Evolutionary conservation across 2,888 invertebrate genomes (phyloP).

Genomic region (Terebella lapidaria): DNA sequence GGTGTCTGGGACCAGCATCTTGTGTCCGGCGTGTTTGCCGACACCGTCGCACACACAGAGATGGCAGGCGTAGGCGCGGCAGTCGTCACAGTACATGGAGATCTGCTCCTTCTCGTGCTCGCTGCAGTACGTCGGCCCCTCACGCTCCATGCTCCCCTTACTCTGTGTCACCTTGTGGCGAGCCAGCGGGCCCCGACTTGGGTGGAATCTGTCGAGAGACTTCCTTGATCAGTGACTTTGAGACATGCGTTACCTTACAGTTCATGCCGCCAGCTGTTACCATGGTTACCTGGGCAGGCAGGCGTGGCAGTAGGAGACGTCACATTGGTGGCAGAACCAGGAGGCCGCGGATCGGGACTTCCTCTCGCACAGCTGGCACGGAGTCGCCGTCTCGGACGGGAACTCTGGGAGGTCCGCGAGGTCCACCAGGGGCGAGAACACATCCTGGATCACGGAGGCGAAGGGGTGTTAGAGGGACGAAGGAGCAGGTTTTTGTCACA

Average conservation of each 20-base stretch:
- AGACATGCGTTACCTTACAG: too few relatives aligned
- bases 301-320: constrained; percentile 38
- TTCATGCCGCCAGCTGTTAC: too few relatives aligned
- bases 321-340: constrained; percentile 44
- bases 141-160: constrained; percentile 11
- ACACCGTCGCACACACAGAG: constrained; percentile 47
- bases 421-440: constrained; percentile 14
- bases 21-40: constrained; percentile 43
- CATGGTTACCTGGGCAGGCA: constrained; percentile 40
- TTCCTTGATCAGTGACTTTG: too few relatives aligned
- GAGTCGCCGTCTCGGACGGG: constrained; percentile 5
- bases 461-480: too few relatives aligned
- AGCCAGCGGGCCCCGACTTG: constrained; percentile 35
- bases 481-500: too few relatives aligned
- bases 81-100: constrained; percentile 42
- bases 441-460: too few relatives aligned
- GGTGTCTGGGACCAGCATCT: constrained; percentile 39
- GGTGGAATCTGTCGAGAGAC: too few relatives aligned
- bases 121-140: constrained; percentile 28
- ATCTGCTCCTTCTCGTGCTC: constrained; percentile 38
- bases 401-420: constrained; percentile 12
- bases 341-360: constrained; percentile 30
- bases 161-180: constrained; percentile 30
- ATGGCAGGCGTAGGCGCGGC: constrained; percentile 40
- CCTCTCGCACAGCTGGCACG: constrained; percentile 41